phyloP scores from a whole-genome alignment of 2,797 vertebrate genomes.

The Aythya fuligula region DNA sequence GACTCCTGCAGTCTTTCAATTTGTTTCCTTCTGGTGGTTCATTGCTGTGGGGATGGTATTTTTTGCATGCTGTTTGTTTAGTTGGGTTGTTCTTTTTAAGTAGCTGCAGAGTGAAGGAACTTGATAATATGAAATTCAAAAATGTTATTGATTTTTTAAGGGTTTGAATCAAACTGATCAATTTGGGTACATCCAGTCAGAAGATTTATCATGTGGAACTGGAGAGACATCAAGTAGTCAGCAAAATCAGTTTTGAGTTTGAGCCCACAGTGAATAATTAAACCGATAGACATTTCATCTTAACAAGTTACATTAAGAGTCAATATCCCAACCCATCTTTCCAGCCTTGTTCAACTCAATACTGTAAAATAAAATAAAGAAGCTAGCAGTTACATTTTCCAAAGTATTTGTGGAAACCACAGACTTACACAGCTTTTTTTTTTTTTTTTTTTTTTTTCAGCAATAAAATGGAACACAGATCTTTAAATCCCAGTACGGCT shows the following conservation, averaged over 20 bases:
- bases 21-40: not conserved
- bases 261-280: not conserved
- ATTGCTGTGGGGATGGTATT: not conserved
- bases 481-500: constrained; percentile 5
- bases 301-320: not conserved
- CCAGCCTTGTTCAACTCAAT: not conserved
- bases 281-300: constrained; percentile 1
- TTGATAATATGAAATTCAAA: constrained; percentile 3
- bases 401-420: constrained; percentile 18
- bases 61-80: not conserved
- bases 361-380: constrained; percentile 42
- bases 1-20: not conserved
- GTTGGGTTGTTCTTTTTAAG: not conserved
- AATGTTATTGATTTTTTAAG: not conserved
- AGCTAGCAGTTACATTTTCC: constrained; percentile 28
- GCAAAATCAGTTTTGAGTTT: constrained; percentile 13
- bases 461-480: constrained; percentile 30
- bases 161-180: not conserved
- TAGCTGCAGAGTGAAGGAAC: not conserved
- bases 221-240: not conserved
- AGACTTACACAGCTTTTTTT: not conserved
- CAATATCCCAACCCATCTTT: constrained; percentile 44
- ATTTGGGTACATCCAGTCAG: not conserved
- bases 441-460: constrained; percentile 37
- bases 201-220: not conserved